Conservation (phyloP, 2,888 invertebrate species). For the Amorpha juglandis region DNA sequence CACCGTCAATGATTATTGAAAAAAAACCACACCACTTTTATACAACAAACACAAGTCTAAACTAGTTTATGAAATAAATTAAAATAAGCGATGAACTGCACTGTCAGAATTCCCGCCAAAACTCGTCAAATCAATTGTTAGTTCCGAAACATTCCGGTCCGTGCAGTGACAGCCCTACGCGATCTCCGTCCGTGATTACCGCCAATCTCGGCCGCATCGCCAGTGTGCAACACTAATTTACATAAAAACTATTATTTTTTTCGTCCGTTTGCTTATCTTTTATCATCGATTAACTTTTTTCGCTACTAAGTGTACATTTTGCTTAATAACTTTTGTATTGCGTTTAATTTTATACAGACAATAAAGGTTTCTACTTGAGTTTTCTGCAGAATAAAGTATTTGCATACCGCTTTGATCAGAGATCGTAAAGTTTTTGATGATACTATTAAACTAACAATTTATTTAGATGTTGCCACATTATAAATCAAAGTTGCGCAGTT, state of each 20-base stretch:
- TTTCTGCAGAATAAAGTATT: not conserved
- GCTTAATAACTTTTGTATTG: constrained; percentile 31
- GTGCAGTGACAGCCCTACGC: constrained; percentile 31
- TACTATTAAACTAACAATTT: not conserved
- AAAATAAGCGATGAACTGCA: no score
- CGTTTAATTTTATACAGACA: constrained; percentile 10
- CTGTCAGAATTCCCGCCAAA: no score
- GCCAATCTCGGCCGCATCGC: constrained; percentile 53
- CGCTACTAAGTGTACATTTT: constrained; percentile 40
- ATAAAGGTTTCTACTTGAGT: not conserved
- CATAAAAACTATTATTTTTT: constrained; percentile 75
- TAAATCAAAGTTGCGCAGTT: not conserved
- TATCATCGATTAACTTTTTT: constrained; percentile 60
- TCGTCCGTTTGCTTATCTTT: constrained; percentile 53
- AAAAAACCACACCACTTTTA: no score
- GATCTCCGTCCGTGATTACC: constrained; percentile 48
- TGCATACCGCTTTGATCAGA: not conserved
- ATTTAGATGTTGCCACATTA: not conserved
- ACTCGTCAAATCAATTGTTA: not conserved
- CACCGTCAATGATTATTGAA: no score
- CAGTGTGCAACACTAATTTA: constrained; percentile 67
- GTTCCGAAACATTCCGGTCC: not conserved
- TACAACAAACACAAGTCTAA: no score
- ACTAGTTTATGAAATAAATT: no score
- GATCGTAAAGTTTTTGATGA: not conserved